Conservation (phyloP, 2,113 vertebrate species). For the Trinectes maculatus region DNA sequence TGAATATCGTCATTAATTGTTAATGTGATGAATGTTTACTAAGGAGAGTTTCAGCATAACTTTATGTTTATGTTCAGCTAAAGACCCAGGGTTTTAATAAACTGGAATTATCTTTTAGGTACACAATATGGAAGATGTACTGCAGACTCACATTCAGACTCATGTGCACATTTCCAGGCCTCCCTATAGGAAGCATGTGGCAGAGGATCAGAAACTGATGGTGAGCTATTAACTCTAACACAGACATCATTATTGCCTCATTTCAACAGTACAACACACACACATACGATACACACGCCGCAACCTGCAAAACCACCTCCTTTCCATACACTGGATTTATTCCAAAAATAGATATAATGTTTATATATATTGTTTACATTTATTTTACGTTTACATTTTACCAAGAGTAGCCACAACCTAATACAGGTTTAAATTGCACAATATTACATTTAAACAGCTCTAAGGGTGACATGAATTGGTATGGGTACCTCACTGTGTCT, state of each 20-base stretch:
- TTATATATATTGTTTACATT: slow-evolving; percentile 79
- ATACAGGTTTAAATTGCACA: slow-evolving; percentile 81
- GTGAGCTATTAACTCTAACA: slow-evolving; percentile 66
- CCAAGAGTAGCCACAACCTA: slow-evolving; percentile 80
- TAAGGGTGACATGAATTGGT: slow-evolving; percentile 57
- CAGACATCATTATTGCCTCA: slow-evolving; percentile 78
- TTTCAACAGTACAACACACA: slow-evolving; percentile 70
- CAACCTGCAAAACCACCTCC: slow-evolving; percentile 65
- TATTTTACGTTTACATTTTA: slow-evolving; percentile 78
- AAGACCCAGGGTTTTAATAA: slow-evolving; percentile 22
- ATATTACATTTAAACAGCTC: slow-evolving; percentile 79
- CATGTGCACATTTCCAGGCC: slow-evolving; percentile 34
- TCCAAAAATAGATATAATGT: slow-evolving; percentile 83
- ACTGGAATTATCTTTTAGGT: slow-evolving; percentile 28
- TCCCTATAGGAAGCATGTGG: slow-evolving; percentile 47
- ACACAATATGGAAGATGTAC: slow-evolving; percentile 51
- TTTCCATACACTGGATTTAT: slow-evolving; percentile 70
- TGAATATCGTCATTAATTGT: neutral
- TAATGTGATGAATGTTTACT: too few species aligned
- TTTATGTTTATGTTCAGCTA: too few species aligned
- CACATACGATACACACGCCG: slow-evolving; percentile 54
- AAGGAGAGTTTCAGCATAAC: too few species aligned
- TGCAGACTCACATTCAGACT: slow-evolving; percentile 29
- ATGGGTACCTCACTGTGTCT: slow-evolving; percentile 52
- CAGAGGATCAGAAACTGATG: slow-evolving; percentile 71